These are phyloP conservation scores for Salpingus planirostris DNA, from an alignment of 2,888 invertebrate genomes.

Conservation along the genomic window DNA sequence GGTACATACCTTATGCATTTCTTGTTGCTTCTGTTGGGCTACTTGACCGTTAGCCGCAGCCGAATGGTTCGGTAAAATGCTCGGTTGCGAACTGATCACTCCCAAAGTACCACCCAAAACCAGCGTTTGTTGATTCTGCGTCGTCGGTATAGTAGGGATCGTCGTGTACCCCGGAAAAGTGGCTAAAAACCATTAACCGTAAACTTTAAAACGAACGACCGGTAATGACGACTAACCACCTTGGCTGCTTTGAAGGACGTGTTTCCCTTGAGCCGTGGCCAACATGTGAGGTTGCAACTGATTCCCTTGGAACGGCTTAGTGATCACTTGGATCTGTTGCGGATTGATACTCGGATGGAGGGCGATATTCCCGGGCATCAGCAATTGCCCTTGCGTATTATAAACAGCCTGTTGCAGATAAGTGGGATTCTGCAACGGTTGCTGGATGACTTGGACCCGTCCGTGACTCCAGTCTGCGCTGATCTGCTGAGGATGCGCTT, in stretches of 20 bases:
- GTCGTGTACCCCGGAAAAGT: slow-evolving; percentile 70
- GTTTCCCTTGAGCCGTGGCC: slow-evolving; percentile 63
- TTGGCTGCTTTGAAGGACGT: slow-evolving; percentile 57
- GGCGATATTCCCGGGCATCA: slow-evolving; percentile 72
- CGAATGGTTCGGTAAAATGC: slow-evolving; percentile 55
- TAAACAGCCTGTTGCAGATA: slow-evolving; percentile 76
- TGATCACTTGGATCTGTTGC: slow-evolving; percentile 70
- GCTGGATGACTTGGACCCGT: slow-evolving; percentile 77
- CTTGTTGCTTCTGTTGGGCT: slow-evolving; percentile 52
- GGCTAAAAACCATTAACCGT: slow-evolving; percentile 35
- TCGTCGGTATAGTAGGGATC: slow-evolving; percentile 67
- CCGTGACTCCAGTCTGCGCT: slow-evolving; percentile 62
- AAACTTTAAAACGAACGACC: not conserved
- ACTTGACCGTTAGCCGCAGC: slow-evolving; percentile 37
- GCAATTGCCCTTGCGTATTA: slow-evolving; percentile 66
- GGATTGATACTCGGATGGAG: slow-evolving; percentile 69
- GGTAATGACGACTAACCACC: slow-evolving; percentile 43
- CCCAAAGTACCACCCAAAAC: slow-evolving; percentile 66
- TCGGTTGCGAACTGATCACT: slow-evolving; percentile 61
- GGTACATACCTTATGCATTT: slow-evolving; percentile 55
- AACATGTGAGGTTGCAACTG: slow-evolving; percentile 75
- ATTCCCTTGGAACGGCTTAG: slow-evolving; percentile 77
- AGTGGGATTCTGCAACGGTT: slow-evolving; percentile 64
- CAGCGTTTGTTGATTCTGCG: slow-evolving; percentile 66
- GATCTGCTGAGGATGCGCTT: slow-evolving; percentile 49